Evolutionary conservation across 2,113 vertebrate genomes (phyloP), one percentile per base, ranked within the genome.

Genomic region (Rhadina sibilatrix): DNA sequence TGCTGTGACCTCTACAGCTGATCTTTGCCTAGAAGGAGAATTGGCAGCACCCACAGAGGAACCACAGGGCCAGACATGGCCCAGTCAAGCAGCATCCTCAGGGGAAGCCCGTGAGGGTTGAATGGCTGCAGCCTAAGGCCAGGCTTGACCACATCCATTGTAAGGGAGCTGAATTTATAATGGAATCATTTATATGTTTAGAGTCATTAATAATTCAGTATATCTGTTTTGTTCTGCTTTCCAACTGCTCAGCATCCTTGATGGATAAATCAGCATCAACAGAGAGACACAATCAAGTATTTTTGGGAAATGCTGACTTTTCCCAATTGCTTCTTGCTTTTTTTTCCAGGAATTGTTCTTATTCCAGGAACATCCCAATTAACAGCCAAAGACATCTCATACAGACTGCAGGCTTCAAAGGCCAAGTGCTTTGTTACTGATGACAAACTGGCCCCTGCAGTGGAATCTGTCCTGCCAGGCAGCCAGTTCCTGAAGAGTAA

Each of bases 321-420:
- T 72, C 49, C 87, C 40, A 64, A 53, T 28, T 64, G 16, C 11
- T 40, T 56, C 4, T 88, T 94, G 12, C 7, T 89, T 61, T 95
- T 89, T 9, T 14, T 46, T 65, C 44, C 79, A 98, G 97, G 97
- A 50, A 77, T 98, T 9, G 90, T 98, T 77, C 78, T 98, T 66
- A 95, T 98, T 60, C 98, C 98, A 22, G 98, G 98, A 63, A 98
- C 98, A 19, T 89, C 98, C 61, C 98, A 98, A 79, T 59, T 99
- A 79, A 98, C 96, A 28, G 96, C 98, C 65, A 97, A 96, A 91
- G 98, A 98, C 84, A 97, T 98, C 66, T 92, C 94, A 10, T 97
- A 98, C 47, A 84, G 98, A n/a, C 95, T 98, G 7, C 95, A 97
- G 77, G 71, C 60, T 46, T 98, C 98, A 0, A 97, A 97, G 59